These are phyloP conservation scores for Phrynocephalus guinanensis DNA, from an alignment of 2,797 vertebrate species.

Conservation along the genomic window DNA sequence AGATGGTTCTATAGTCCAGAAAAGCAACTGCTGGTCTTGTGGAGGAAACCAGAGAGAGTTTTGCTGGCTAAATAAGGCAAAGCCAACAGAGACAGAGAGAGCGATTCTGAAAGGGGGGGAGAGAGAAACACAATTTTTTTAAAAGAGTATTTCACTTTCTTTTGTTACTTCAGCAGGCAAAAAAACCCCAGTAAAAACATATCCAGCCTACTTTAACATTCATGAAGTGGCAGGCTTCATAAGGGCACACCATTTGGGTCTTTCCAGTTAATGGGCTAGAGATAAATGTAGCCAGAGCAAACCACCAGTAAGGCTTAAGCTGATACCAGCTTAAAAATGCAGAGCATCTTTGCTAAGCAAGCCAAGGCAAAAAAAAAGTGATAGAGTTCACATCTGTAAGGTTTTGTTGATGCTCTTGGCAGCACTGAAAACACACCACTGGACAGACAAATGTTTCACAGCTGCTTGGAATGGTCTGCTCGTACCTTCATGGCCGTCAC, in stretches of 20 bases:
- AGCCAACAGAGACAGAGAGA: background rate
- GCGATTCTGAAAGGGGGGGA: background rate
- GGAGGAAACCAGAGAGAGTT: background rate
- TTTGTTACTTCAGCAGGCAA: background rate
- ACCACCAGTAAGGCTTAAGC: background rate
- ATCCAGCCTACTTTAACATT: background rate
- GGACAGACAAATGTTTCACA: background rate
- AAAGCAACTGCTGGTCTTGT: background rate
- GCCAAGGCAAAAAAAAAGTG: background rate
- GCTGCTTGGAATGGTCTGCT: background rate
- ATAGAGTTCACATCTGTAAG: too few species aligned
- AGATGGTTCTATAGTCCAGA: background rate
- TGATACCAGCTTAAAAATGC: background rate
- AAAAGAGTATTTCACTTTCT: background rate
- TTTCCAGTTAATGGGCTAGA: background rate
- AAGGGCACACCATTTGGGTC: background rate
- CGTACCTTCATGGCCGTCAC: background rate
- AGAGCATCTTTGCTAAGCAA: background rate
- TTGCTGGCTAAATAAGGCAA: conserved; percentile 37
- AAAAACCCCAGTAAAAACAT: too few species aligned
- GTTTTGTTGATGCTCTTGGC: background rate
- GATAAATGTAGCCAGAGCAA: too few species aligned
- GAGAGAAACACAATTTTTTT: background rate
- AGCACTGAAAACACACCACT: background rate
- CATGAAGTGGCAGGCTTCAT: background rate